phyloP scores from a whole-genome alignment of 1,140 invertebrate species.

The Drosophila biarmipes region DNA sequence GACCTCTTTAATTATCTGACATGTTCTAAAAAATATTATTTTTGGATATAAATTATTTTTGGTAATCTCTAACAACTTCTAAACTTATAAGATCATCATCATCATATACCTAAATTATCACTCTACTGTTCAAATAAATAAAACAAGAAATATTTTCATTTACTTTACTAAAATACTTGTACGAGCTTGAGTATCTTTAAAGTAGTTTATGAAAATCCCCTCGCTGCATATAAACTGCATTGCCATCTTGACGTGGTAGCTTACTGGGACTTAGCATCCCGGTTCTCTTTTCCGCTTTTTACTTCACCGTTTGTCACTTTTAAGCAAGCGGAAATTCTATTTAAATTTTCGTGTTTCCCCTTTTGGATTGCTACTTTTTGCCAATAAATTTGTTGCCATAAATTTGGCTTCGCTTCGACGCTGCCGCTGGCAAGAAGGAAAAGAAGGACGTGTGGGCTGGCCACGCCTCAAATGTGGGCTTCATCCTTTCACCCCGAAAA shows the following conservation, averaged over 20 bases:
- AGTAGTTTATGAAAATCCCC: not conserved
- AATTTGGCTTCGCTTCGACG: slow-evolving; percentile 68
- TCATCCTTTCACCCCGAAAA: not conserved
- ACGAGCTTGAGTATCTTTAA: too few species aligned
- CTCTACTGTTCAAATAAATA: too few species aligned
- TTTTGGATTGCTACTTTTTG: slow-evolving; percentile 36
- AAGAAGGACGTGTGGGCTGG: slow-evolving; percentile 46
- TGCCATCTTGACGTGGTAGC: slow-evolving; percentile 45
- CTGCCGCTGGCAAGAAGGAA: slow-evolving; percentile 11
- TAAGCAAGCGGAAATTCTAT: slow-evolving; percentile 58
- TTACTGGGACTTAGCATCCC: slow-evolving; percentile 49
- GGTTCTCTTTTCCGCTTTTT: slow-evolving; percentile 6
- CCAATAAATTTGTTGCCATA: slow-evolving; percentile 77
- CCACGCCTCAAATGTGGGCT: slow-evolving; percentile 34
- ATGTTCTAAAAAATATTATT: too few species aligned
- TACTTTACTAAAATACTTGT: too few species aligned
- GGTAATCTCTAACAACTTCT: too few species aligned
- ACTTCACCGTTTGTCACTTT: slow-evolving; percentile 32
- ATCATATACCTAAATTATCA: too few species aligned
- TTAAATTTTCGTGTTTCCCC: slow-evolving; percentile 59
- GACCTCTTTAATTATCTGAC: too few species aligned
- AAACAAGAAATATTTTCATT: too few species aligned
- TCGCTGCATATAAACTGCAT: not conserved
- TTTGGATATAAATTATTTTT: too few species aligned
- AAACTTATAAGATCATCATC: too few species aligned